A percentile compares a stretch with the other conserved stretches of the same genome.
Conservation (phyloP, 2,113 vertebrate genomes). For the Lanius collurio region DNA sequence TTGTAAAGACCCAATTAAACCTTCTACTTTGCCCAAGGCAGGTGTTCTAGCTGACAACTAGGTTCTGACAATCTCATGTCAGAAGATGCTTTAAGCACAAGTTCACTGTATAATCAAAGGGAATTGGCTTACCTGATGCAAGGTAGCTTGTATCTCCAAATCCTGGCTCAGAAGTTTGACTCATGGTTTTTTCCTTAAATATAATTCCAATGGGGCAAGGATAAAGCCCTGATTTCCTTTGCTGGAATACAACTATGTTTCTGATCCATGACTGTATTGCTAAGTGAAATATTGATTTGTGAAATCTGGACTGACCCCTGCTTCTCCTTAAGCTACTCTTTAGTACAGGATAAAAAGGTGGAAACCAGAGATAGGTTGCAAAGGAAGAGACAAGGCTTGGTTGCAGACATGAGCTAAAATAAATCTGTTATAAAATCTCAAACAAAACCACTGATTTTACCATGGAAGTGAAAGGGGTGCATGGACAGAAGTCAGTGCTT, state of each 20-base stretch:
- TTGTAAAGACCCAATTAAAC: neutral
- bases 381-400: neutral
- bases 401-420: neutral
- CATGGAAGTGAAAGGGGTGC: neutral
- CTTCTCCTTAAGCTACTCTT: constrained; percentile 35
- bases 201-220: neutral
- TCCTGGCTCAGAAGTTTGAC: constrained; percentile 27
- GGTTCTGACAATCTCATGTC: neutral
- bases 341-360: constrained; percentile 14
- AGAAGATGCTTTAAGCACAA: constrained; percentile 43
- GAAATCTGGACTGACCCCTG: constrained; percentile 56
- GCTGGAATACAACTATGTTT: neutral
- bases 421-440: neutral
- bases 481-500: neutral
- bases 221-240: constrained; percentile 59
- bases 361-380: constrained; percentile 14
- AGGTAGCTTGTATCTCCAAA: constrained; percentile 49
- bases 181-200: neutral
- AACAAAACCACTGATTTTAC: neutral
- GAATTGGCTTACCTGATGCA: constrained; percentile 27
- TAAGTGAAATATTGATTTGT: constrained; percentile 63
- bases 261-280: constrained; percentile 40
- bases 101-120: constrained; percentile 52
- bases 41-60: neutral
- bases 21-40: neutral